Base-by-base conservation (phyloP, 2,797 vertebrate genomes). In the Aldrovandia affinis region DNA sequence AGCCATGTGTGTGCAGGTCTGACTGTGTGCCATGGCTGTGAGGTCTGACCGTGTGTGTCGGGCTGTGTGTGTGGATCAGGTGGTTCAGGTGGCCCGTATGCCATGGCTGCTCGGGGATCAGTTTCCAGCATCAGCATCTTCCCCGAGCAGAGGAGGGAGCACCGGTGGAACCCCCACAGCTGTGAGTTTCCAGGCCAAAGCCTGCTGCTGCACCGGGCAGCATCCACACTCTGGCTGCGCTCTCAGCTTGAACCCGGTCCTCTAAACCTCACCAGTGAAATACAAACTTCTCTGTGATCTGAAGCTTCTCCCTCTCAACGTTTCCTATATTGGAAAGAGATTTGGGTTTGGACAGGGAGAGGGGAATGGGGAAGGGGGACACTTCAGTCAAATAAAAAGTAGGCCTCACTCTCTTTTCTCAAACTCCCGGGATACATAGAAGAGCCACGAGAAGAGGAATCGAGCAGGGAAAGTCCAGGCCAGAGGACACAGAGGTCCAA, bases 401-500 rank as follows among this genome's bases (percentile, higher is more conserved):
- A 33, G 30, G 47, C 50, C 78, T 84, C 63, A 47, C 36, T 30
- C 70, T 33, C 79, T 54, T 78, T 75, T 52, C 54, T 65, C 70
- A 61, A 65, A 55, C 75, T 55, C 22, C 47, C 36, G 63, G 33
- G 55, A 79, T 59, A 55, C 52, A 75, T 59, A 83, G 82, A 86
- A 84, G 83, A 79, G 33, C 78, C 28, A 42, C 28, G 20, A 39
- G 44, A 44, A 47, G 47, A 30, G 39, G 83, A 82, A 79, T 85
- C 73, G 85, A 81, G 83, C 78, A 7, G 42, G 50, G 44, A 85
- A 77, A 9, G 9, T 42, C 6, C 6, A 50, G 12, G 75, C 68
- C 78, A 55, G 80, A 86, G 84, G 86, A 82, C 83, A 84, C 70
- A 5, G 86, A 85, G 83, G 80, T 86, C 54, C 83, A 84, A 89